Conservation (phyloP, 2,797 vertebrate species). For the Coregonus sp. region DNA sequence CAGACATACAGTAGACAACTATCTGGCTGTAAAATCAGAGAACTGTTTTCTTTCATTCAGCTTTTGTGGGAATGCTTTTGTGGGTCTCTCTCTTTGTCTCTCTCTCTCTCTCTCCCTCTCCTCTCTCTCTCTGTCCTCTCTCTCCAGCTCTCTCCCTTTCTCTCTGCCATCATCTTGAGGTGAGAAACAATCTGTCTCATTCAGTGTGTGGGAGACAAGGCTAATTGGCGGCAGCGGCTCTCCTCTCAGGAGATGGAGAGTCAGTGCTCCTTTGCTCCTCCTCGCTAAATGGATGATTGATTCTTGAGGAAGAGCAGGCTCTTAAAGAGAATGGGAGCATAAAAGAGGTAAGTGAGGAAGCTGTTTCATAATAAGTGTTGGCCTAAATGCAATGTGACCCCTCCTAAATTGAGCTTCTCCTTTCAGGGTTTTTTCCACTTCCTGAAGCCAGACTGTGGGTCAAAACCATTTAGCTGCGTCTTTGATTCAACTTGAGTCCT, state of each 20-base stretch:
- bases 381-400: constrained; percentile 23
- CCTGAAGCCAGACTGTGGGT: background rate
- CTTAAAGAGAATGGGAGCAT: constrained; percentile 14
- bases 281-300: constrained; percentile 38
- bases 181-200: constrained; percentile 45
- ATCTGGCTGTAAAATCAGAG: background rate
- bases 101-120: background rate
- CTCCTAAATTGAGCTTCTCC: background rate
- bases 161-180: constrained; percentile 8
- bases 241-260: constrained; percentile 31
- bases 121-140: background rate
- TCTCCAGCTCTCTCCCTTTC: background rate
- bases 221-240: background rate
- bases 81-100: background rate
- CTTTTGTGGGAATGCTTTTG: background rate
- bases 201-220: constrained; percentile 33
- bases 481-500: background rate
- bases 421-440: background rate
- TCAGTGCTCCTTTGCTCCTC: constrained; percentile 11
- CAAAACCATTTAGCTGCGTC: background rate
- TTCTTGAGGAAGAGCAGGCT: constrained; percentile 21
- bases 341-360: constrained; percentile 4
- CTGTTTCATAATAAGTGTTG: constrained; percentile 34
- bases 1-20: background rate
- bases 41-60: background rate